phyloP scores from a whole-genome alignment of 2,113 vertebrate species.

The Phaetusa simplex region DNA sequence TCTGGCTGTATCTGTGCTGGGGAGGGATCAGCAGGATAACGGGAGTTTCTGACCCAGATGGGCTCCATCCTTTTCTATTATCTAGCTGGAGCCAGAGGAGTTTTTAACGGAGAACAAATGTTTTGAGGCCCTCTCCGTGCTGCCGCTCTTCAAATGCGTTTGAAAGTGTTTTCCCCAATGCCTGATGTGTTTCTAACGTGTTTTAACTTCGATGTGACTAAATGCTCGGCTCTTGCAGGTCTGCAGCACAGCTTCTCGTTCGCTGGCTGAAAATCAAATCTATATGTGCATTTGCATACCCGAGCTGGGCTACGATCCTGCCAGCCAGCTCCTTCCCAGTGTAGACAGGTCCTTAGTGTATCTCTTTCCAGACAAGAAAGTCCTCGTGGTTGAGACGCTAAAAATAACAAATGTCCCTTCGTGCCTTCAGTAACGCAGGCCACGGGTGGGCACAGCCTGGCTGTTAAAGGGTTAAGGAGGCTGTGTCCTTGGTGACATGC shows the following conservation, averaged over 20 bases:
- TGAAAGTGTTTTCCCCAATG: not conserved
- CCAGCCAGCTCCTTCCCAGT: not conserved
- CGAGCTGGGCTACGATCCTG: not conserved
- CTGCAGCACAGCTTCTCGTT: not conserved
- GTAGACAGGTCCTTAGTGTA: slow-evolving; percentile 7
- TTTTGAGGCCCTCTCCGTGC: not conserved
- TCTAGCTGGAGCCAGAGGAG: not conserved
- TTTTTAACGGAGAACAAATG: not conserved
- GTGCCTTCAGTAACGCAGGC: not conserved
- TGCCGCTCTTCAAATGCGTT: not conserved
- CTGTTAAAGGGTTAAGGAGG: slow-evolving; percentile 59
- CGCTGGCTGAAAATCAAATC: slow-evolving; percentile 31
- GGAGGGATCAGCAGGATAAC: not conserved
- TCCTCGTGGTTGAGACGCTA: not conserved
- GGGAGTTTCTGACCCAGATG: not conserved
- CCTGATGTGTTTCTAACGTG: not conserved
- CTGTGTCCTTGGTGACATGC: slow-evolving; percentile 55
- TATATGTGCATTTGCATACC: not conserved
- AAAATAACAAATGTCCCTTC: slow-evolving; percentile 26
- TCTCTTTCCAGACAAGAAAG: slow-evolving; percentile 31
- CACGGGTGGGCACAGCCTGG: slow-evolving; percentile 18
- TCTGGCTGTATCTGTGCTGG: not conserved
- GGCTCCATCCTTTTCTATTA: not conserved
- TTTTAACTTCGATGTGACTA: not conserved
- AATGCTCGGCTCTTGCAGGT: not conserved